Evolutionary conservation across 64 coral and sea anemone genomes (phyloP).

Genomic region (Astreopora myriophthalma): DNA sequence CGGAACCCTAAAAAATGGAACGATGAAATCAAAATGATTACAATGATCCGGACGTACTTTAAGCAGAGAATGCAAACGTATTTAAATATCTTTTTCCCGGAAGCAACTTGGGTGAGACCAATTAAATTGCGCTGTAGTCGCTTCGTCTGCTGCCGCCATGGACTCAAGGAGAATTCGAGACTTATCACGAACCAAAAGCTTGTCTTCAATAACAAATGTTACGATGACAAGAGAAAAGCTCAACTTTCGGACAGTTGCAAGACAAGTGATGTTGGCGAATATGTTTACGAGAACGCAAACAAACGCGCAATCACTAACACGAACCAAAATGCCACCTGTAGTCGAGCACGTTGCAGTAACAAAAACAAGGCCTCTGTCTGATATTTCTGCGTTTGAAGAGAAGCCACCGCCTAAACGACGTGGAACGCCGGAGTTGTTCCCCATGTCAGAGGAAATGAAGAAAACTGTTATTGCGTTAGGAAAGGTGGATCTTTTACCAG

Average conservation of each 20-base stretch:
- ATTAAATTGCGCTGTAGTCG: not conserved
- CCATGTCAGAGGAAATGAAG: conserved; percentile 47
- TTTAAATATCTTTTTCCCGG: not conserved
- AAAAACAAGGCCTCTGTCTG: not conserved
- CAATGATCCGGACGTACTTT: not conserved
- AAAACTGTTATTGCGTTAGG: conserved; percentile 25
- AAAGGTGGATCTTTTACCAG: conserved; percentile 8
- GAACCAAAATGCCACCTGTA: not conserved
- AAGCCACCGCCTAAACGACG: not conserved
- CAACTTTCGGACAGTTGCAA: conserved; percentile 11
- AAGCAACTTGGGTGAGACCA: not conserved
- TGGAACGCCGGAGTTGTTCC: conserved; percentile 22
- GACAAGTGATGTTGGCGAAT: conserved; percentile 30
- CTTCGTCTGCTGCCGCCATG: not conserved
- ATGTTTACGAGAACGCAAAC: conserved; percentile 8
- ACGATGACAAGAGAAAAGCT: conserved; percentile 7
- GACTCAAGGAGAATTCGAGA: not conserved
- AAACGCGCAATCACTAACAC: not conserved
- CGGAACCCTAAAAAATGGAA: not conserved
- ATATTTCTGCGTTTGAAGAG: not conserved
- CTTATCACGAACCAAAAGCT: not conserved
- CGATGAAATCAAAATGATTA: not conserved
- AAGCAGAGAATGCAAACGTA: not conserved
- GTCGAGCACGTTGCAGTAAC: too few species aligned
- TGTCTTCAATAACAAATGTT: not conserved